Percentiles rank a stretch among this genome's conserved stretches.
These are phyloP conservation scores for Tiliacea aurago DNA, from an alignment of 2,888 invertebrate genomes.

Conservation along the genomic window DNA sequence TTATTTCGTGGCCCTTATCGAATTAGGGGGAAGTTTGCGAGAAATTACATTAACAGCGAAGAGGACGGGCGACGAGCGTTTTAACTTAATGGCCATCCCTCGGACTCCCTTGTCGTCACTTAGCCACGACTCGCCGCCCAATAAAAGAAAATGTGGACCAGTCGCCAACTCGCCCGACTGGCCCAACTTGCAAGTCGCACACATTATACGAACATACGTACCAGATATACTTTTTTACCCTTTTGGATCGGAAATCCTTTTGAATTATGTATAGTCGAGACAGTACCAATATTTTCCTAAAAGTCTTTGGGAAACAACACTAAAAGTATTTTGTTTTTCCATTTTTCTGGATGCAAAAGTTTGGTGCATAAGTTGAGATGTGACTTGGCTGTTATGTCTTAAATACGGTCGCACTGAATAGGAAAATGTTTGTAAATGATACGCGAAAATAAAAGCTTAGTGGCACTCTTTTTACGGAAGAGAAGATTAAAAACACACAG, in stretches of 20 bases:
- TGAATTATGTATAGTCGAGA: conserved; percentile 59
- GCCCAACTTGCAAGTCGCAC: conserved; percentile 50
- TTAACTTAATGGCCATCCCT: conserved; percentile 77
- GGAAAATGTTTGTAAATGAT: conserved; percentile 35
- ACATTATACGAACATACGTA: conserved; percentile 32
- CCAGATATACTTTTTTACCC: conserved; percentile 51
- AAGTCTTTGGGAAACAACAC: conserved; percentile 52
- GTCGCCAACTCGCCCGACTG: conserved; percentile 25
- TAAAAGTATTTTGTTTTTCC: conserved; percentile 45
- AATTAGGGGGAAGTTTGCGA: conserved; percentile 79
- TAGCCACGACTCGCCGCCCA: conserved; percentile 67
- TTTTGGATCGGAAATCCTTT: conserved; percentile 50
- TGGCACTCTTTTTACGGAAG: conserved; percentile 2
- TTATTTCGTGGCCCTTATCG: conserved; percentile 77
- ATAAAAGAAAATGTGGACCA: conserved; percentile 70
- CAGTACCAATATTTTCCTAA: conserved; percentile 59
- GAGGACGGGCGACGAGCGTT: conserved; percentile 76
- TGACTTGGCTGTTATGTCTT: conserved; percentile 32
- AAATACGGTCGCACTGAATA: conserved; percentile 37
- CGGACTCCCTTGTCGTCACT: conserved; percentile 76
- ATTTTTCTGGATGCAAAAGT: conserved; percentile 50
- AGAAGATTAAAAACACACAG: conserved; percentile 20
- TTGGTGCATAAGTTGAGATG: conserved; percentile 44
- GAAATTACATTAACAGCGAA: conserved; percentile 81
- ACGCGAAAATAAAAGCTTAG: conserved; percentile 39